Base-by-base conservation (phyloP, 2,888 invertebrate species). In the Phyllotreta cruciferae region DNA sequence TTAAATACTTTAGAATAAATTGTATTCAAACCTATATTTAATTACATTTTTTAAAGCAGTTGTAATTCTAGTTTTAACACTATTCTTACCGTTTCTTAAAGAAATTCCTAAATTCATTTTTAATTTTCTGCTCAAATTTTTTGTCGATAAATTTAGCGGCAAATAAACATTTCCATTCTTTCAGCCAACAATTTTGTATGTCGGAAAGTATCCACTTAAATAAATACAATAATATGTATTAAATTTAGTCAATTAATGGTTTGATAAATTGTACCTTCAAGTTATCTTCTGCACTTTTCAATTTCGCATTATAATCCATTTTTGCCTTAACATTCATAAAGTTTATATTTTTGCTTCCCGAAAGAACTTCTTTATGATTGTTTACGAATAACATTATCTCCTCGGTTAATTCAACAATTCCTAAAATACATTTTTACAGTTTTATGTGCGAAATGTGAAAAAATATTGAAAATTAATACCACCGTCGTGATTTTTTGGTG, bases 101-200 rank as follows among this genome's bases (percentile, higher is more conserved):
- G 14, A 13, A 45, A 3, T 10, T 41, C 6, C 39, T 37, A 0
- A 90, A 83, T 64, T 84, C 77, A n/a, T 76, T 71, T 1, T 80
- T 70, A 4, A 89, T 74, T 57, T 78, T 81, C 5, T 82, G 76
- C 53, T 83, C 83, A 14, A 85, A 68, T 2, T 70, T 67, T 4
- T 79, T 64, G 68, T 87, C 85, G 9, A 81, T 61, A 36, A 86
- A 81, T 73, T 86, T 87, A 2, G 89, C 89, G 4, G 86, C 82
- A 9, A 90, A 82, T 53, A 90, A 79, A 69, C 86, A 80, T 66
- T 85, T 83, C 87, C 87, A 90, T 34, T 87, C 87, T 44, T 85
- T 84, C 0, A 90, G 79, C 88, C 88, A 90, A 37, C 84, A 81
- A 9, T 82, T 81, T 70, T 88, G 86, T 77, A 89, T 83, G 56